Percentiles rank a stretch among this genome's conserved stretches.
These are phyloP conservation scores for Agriopis leucophaearia DNA, from an alignment of 2,888 invertebrate genomes.

Conservation along the genomic window DNA sequence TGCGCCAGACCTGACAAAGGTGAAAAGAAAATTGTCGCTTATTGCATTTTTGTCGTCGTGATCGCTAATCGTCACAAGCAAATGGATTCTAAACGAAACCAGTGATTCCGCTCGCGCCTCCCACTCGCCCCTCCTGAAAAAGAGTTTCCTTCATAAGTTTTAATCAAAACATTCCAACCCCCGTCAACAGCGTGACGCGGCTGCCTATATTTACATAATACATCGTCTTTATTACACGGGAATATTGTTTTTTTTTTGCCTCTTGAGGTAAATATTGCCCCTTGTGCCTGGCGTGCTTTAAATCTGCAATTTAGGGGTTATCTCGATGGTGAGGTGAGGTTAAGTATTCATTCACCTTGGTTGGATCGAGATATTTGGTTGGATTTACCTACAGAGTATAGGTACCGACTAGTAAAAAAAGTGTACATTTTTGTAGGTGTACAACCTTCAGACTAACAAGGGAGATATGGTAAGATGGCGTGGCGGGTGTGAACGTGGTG, in stretches of 20 bases:
- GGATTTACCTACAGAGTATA: neutral
- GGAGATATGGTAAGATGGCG: too few relatives aligned
- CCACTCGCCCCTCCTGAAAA: constrained; percentile 47
- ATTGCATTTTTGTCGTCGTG: too few relatives aligned
- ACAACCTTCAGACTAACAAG: neutral
- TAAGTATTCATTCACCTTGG: constrained; percentile 1
- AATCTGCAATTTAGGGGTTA: constrained; percentile 38
- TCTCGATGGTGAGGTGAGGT: constrained; percentile 18
- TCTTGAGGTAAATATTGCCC: constrained; percentile 44
- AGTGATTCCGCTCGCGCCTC: constrained; percentile 11
- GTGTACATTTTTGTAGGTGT: neutral
- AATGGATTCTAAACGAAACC: too few relatives aligned
- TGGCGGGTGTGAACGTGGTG: too few relatives aligned
- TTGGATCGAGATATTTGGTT: neutral
- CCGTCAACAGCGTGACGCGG: constrained; percentile 53
- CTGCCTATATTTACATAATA: constrained; percentile 64
- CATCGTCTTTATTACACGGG: constrained; percentile 55
- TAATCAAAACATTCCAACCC: constrained; percentile 69
- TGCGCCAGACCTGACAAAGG: too few relatives aligned
- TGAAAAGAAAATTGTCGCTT: too few relatives aligned
- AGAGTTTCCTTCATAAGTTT: constrained; percentile 67
- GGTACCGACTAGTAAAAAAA: too few relatives aligned
- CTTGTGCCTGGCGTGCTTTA: constrained; percentile 31
- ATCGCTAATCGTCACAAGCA: too few relatives aligned
- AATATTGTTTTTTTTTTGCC: constrained; percentile 56